A percentile compares a stretch with the other conserved stretches of the same genome.
Conservation (phyloP, 2,888 invertebrate genomes). For the Oeneis ivallda region DNA sequence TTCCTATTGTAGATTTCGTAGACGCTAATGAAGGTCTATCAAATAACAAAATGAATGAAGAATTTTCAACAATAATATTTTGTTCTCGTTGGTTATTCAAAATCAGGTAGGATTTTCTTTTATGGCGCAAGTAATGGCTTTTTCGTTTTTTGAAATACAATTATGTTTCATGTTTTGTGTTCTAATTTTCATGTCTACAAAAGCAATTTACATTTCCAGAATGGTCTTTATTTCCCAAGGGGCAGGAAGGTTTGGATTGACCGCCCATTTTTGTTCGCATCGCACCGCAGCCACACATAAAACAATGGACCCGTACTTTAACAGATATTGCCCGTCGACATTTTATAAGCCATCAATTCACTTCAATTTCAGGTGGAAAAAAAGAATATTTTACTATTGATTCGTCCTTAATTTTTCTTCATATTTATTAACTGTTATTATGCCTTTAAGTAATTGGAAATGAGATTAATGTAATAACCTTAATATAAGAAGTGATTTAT, state of each 20-base stretch:
- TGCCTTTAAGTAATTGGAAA: no score
- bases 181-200: constrained; percentile 40
- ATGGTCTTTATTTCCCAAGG: constrained; percentile 45
- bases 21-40: constrained; percentile 7
- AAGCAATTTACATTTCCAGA: constrained; percentile 46
- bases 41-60: constrained; percentile 2
- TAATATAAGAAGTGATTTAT: no score
- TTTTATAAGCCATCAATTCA: constrained; percentile 41
- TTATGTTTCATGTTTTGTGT: constrained; percentile 38
- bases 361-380: constrained; percentile 31
- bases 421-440: no score
- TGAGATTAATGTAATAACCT: no score
- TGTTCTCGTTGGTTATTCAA: background rate
- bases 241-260: constrained; percentile 45
- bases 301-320: constrained; percentile 52
- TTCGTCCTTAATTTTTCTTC: no score
- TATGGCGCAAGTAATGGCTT: constrained; percentile 19
- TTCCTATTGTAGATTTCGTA: constrained; percentile 2
- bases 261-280: constrained; percentile 54
- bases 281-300: constrained; percentile 42
- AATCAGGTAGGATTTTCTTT: constrained; percentile 7
- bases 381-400: no score
- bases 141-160: constrained; percentile 34
- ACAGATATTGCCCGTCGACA: constrained; percentile 43
- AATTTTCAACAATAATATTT: background rate